These are phyloP conservation scores for Chlamydotis undulata DNA, from an alignment of 2,113 vertebrate genomes.

Conservation along the genomic window DNA sequence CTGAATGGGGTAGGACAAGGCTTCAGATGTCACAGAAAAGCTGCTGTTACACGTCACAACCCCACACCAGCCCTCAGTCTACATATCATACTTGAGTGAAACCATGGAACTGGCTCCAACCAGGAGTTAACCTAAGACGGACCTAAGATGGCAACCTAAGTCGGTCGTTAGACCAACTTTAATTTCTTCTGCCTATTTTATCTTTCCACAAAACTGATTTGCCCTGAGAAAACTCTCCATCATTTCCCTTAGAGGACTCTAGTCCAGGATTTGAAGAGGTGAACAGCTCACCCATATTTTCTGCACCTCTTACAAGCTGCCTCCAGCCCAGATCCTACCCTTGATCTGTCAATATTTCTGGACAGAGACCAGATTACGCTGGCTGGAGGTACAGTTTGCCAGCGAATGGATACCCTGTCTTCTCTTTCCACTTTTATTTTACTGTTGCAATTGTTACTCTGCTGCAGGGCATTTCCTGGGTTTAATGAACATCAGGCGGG, in stretches of 20 bases:
- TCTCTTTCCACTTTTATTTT: background rate
- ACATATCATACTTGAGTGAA: background rate
- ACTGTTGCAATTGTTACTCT: background rate
- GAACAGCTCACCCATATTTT: background rate
- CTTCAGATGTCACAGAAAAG: background rate
- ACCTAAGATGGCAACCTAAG: background rate
- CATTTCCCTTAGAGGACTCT: background rate
- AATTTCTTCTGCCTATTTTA: background rate
- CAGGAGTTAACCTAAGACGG: background rate
- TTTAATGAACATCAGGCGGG: background rate
- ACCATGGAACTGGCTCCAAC: background rate
- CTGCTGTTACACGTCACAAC: background rate
- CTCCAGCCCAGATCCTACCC: background rate
- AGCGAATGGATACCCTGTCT: background rate
- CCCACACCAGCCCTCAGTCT: background rate
- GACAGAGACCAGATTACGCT: background rate
- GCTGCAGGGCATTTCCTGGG: slow-evolving; percentile 2
- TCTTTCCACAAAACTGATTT: background rate
- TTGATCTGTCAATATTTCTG: background rate
- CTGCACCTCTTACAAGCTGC: background rate
- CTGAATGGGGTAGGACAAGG: background rate
- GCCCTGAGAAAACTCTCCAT: background rate
- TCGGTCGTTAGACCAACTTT: background rate
- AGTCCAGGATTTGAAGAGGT: background rate
- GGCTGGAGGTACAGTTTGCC: background rate